These are phyloP conservation scores for Danio kyathit DNA, from an alignment of 2,797 vertebrate species.

Conservation along the genomic window DNA sequence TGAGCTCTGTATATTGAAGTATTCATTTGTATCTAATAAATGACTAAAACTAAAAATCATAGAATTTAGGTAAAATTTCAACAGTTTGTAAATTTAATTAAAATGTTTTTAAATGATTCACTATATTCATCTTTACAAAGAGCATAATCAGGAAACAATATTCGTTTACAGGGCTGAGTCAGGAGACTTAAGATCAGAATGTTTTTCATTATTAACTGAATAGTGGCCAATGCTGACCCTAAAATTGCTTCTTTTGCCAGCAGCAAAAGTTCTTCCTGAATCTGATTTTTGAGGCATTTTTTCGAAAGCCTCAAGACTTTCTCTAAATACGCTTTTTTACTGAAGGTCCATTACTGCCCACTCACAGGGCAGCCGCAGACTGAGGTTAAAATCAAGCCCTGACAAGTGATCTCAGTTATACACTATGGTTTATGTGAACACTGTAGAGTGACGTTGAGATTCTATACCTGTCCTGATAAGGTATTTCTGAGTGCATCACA, in stretches of 20 bases:
- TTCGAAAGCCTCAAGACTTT: not conserved
- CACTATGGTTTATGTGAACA: not conserved
- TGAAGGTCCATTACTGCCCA: not conserved
- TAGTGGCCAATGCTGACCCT: not conserved
- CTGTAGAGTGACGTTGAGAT: not conserved
- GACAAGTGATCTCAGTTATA: not conserved
- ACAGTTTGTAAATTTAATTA: not conserved
- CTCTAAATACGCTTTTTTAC: not conserved
- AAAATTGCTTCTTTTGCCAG: not conserved
- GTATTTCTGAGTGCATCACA: not conserved
- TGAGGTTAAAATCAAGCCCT: not conserved
- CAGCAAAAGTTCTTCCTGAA: not conserved
- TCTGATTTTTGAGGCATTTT: not conserved
- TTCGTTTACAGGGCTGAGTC: not conserved
- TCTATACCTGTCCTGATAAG: not conserved
- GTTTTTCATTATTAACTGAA: conserved; percentile 17
- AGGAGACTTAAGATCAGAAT: not conserved
- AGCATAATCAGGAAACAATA: not conserved
- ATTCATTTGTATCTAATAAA: too few relatives aligned
- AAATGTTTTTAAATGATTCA: not conserved
- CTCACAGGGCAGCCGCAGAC: not conserved
- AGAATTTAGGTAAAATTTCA: too few relatives aligned
- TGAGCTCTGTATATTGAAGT: too few relatives aligned
- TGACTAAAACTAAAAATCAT: too few relatives aligned
- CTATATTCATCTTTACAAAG: not conserved